Percentiles rank a stretch among this genome's conserved stretches.
Evolutionary conservation across 23 tunicate genomes (phyloP).

Genomic region (Oikopleura albicans): DNA sequence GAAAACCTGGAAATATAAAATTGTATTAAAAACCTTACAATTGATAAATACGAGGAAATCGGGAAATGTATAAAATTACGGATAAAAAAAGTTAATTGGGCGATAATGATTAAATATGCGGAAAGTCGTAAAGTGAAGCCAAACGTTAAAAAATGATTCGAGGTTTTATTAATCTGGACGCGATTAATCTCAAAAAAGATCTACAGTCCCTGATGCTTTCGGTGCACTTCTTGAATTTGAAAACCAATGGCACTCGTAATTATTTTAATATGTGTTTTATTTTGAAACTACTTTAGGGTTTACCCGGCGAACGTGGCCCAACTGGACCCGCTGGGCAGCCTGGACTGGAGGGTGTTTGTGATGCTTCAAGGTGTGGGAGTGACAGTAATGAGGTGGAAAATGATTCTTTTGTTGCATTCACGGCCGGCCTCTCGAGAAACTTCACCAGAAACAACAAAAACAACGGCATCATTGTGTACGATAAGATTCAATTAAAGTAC

Average conservation of each 20-base stretch:
- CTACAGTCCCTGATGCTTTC: too few relatives aligned
- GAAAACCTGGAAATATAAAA: too few relatives aligned
- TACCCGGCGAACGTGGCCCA: not conserved
- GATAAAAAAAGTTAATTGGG: too few relatives aligned
- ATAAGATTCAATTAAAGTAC: not conserved
- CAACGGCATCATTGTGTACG: not conserved
- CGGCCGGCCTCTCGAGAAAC: constrained; percentile 2
- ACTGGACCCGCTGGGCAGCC: constrained; percentile 15
- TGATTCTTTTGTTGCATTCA: not conserved
- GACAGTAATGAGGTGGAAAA: not conserved
- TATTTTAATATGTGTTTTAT: not conserved
- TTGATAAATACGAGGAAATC: not conserved
- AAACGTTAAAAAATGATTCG: too few relatives aligned
- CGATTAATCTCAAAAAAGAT: not conserved
- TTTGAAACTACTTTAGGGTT: not conserved
- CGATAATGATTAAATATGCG: too few relatives aligned
- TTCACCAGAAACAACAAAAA: not conserved
- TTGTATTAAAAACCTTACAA: not conserved
- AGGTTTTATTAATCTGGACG: too few relatives aligned
- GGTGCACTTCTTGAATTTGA: not conserved
- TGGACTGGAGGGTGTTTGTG: not conserved
- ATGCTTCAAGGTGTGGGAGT: not conserved
- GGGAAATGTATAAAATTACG: not conserved
- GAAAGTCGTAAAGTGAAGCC: too few relatives aligned
- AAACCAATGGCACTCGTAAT: not conserved